Percentiles rank a stretch among this genome's conserved stretches.
Evolutionary conservation across 2,797 vertebrate species (phyloP).

Genomic region (Lutjanus argentimaculatus): DNA sequence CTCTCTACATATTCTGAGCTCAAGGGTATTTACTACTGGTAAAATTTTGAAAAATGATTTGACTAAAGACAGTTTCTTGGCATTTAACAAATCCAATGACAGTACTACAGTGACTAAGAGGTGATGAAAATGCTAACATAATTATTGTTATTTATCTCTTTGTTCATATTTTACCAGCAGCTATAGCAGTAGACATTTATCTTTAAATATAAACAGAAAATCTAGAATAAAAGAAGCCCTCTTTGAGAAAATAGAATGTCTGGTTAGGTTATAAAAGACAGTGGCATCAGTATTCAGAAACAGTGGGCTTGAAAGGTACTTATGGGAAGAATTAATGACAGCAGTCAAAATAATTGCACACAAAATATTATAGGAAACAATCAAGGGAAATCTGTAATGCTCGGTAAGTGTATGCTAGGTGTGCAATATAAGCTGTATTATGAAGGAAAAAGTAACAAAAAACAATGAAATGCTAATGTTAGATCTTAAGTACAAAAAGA

Average conservation of each 20-base stretch:
- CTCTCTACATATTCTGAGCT: background rate
- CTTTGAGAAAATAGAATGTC: background rate
- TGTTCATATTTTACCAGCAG: background rate
- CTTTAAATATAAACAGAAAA: background rate
- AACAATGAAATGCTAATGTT: background rate
- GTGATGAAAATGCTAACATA: background rate
- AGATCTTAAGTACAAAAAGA: background rate
- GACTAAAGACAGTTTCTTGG: background rate
- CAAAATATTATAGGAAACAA: conserved; percentile 17
- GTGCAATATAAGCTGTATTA: background rate
- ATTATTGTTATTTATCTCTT: background rate
- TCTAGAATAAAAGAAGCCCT: background rate
- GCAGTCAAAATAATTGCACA: conserved; percentile 15
- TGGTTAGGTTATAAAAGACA: background rate
- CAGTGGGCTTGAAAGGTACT: background rate
- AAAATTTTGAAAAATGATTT: background rate
- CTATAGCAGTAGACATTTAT: background rate
- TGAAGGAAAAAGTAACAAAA: background rate
- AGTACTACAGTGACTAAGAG: background rate
- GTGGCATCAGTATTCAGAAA: background rate
- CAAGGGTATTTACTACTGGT: background rate
- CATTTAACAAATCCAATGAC: background rate
- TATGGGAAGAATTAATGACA: conserved; percentile 1
- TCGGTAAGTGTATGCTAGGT: background rate
- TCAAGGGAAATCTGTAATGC: background rate